Evolutionary conservation across 2,113 vertebrate genomes (phyloP).

Genomic region (Paradoxurus hermaphroditus): DNA sequence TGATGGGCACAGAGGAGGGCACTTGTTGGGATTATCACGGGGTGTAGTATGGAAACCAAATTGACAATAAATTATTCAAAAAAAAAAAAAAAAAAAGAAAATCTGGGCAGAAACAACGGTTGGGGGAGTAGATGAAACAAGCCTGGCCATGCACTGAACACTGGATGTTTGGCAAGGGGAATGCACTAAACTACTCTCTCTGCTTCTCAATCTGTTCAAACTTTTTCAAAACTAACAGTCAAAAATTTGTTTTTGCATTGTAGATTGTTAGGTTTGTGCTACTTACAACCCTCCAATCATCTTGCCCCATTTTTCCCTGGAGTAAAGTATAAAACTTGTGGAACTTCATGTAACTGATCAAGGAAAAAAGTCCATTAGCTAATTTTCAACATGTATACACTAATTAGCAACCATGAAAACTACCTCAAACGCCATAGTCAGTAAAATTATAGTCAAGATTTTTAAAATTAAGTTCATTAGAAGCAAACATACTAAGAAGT

Average conservation of each 20-base stretch:
- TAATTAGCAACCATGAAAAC: neutral
- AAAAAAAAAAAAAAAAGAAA: too few relatives aligned
- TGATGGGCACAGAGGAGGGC: too few relatives aligned
- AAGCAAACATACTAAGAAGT: slow-evolving; percentile 2
- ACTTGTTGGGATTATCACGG: too few relatives aligned
- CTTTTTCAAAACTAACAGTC: neutral
- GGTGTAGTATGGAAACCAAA: too few relatives aligned
- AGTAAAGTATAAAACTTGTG: neutral
- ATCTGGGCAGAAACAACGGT: neutral
- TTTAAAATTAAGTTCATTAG: neutral
- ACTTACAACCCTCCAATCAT: neutral
- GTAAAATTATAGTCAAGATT: neutral
- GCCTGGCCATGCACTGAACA: neutral
- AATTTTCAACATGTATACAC: neutral
- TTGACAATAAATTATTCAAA: too few relatives aligned
- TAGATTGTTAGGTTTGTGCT: neutral
- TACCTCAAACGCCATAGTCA: neutral
- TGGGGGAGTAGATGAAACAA: neutral
- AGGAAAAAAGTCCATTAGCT: neutral
- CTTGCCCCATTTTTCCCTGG: neutral
- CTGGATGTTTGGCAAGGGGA: neutral
- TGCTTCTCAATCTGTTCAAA: neutral
- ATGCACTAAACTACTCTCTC: neutral
- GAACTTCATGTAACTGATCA: neutral
- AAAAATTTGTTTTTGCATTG: neutral